phyloP scores from a whole-genome alignment of 2,888 invertebrate species.

The Hemaris fuciformis region DNA sequence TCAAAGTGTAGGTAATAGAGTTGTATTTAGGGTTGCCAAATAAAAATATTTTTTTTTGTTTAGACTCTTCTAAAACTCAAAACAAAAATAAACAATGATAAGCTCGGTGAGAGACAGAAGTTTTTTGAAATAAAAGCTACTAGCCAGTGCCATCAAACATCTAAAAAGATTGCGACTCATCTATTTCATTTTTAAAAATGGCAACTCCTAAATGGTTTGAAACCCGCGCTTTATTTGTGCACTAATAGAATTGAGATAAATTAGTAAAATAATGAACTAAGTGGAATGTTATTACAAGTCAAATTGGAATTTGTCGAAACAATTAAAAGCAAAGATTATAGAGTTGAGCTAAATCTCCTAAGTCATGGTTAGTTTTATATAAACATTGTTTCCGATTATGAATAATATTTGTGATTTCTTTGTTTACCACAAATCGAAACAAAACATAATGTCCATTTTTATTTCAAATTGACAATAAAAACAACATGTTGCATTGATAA shows the following conservation, averaged over 20 bases:
- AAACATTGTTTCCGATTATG: neutral
- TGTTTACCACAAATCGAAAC: neutral
- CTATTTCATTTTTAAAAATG: neutral
- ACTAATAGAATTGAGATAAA: neutral
- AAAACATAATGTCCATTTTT: neutral
- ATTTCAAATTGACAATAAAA: neutral
- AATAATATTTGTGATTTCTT: neutral
- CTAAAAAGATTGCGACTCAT: no score
- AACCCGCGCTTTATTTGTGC: neutral
- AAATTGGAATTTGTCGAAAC: neutral
- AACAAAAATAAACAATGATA: neutral
- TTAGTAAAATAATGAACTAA: neutral
- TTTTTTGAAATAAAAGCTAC: no score
- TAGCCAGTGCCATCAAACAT: no score
- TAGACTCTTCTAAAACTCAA: neutral
- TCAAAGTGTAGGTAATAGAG: neutral
- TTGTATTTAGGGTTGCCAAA: neutral
- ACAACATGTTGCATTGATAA: no score
- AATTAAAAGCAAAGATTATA: neutral
- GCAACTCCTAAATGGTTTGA: neutral
- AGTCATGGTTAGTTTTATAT: neutral
- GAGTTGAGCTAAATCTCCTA: neutral
- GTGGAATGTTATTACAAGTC: constrained; percentile 2
- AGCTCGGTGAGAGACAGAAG: no score
- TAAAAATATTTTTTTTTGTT: neutral